Percentiles rank a stretch among this genome's conserved stretches.
Conservation (phyloP, 2,113 vertebrate genomes). For the Sminthopsis crassicaudata region DNA sequence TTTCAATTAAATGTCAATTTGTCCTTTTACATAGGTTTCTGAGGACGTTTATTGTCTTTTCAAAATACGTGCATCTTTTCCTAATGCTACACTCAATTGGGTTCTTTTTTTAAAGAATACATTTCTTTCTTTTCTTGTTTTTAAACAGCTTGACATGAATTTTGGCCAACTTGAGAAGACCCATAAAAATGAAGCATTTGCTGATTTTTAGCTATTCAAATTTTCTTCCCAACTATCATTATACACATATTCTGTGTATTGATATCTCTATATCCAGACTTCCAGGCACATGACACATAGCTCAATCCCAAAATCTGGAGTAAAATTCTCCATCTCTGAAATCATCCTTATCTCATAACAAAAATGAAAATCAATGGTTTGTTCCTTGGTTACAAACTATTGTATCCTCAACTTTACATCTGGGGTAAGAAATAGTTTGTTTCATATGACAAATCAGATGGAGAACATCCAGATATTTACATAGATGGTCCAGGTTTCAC, state of each 20-base stretch:
- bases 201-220: background rate
- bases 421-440: background rate
- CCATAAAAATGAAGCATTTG: slow-evolving; percentile 50
- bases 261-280: background rate
- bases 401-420: background rate
- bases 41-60: slow-evolving; percentile 65
- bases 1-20: slow-evolving; percentile 77
- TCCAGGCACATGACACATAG: background rate
- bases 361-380: background rate
- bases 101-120: slow-evolving; percentile 35
- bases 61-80: slow-evolving; percentile 49
- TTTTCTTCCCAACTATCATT: slow-evolving; percentile 13
- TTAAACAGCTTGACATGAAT: slow-evolving; percentile 72
- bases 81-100: slow-evolving; percentile 69
- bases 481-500: background rate
- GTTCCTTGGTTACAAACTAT: background rate
- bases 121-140: slow-evolving; percentile 68
- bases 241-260: background rate
- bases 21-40: slow-evolving; percentile 64
- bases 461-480: background rate
- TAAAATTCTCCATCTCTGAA: slow-evolving; percentile 1
- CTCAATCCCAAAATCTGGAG: background rate
- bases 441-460: background rate
- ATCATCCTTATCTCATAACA: background rate
- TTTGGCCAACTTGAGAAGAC: slow-evolving; percentile 64